Base-by-base conservation (phyloP, 2,888 invertebrate species). In the Limnephilus lunatus region DNA sequence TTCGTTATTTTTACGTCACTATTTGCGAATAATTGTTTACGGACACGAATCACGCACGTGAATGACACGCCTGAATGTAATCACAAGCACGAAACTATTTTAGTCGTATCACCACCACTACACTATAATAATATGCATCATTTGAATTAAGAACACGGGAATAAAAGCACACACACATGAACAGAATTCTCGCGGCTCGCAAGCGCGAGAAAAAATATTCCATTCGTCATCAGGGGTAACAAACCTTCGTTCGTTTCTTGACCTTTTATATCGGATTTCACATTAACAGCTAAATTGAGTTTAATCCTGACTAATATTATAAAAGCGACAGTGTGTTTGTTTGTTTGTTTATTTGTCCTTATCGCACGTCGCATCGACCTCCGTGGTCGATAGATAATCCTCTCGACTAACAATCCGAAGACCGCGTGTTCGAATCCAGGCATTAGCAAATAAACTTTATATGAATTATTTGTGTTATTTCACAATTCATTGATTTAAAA, bases 111-210 rank as follows among this genome's bases (percentile, higher is more conserved):
- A 19, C 32, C 83, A 83, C 83, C 25, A 68, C 53, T 19, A 83
- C 83, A 83, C 35, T 39, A 19, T 83, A 15, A 48, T 48, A 15
- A 15, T 48, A 68, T 68, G 68, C 68, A 39, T 32, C 25, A 83
- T 83, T 83, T 35, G 83, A 83, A 83, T 25, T 83, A 83, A 83
- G 83, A 83, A 83, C 35, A 35, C 35, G 83, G 35, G 83, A 83
- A 83, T 83, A 83, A 83, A 68, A n/a, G 25, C 83, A 35, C 32
- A 5, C 83, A 83, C 83, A 83, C 35, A 35, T 11, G 15, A 3
- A 35, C 32, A 19, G 35, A 32, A 68, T 68, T 25, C 68, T 68
- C 25, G 68, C n/a, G 9, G 25, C 68, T 68, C 68, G n/a, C 2
- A 25, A 19, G 25, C 7, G 25, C 25, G 68, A 68, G 68, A 68